Conservation (phyloP, 2,113 vertebrate species). For the Ailurus styani region DNA sequence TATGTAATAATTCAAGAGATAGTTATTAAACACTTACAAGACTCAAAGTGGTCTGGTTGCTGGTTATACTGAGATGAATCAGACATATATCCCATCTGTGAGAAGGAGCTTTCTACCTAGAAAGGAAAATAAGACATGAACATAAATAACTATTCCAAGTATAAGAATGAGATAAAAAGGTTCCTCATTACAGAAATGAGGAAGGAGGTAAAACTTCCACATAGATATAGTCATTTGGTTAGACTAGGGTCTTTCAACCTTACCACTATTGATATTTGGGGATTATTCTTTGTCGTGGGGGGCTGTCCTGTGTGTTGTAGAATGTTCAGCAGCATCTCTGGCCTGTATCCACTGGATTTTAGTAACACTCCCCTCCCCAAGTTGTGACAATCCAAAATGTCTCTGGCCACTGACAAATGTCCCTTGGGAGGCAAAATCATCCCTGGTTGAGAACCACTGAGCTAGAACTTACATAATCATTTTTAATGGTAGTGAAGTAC, state of each 20-base stretch:
- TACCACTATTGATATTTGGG: not conserved
- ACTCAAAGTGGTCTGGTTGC: not conserved
- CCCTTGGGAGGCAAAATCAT: not conserved
- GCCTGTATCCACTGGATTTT: not conserved
- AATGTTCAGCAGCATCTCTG: not conserved
- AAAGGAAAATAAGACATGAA: not conserved
- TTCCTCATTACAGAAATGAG: not conserved
- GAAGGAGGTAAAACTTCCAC: not conserved
- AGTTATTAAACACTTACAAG: slow-evolving; percentile 26
- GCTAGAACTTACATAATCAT: not conserved
- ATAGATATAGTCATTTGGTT: not conserved
- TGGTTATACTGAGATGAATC: not conserved
- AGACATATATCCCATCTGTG: not conserved
- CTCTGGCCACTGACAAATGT: not conserved
- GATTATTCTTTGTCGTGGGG: not conserved
- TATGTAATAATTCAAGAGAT: slow-evolving; percentile 1
- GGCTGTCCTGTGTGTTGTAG: not conserved
- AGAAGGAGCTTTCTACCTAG: slow-evolving; percentile 17
- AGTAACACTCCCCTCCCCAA: not conserved
- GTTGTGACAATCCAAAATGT: slow-evolving; percentile 10
- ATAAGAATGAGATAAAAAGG: not conserved
- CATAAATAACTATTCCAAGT: not conserved
- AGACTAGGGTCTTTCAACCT: not conserved
- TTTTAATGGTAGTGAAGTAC: not conserved
- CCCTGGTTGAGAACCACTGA: slow-evolving; percentile 22